phyloP scores from a whole-genome alignment of 2,888 invertebrate genomes.

The Cryptocheilus praepositus region DNA sequence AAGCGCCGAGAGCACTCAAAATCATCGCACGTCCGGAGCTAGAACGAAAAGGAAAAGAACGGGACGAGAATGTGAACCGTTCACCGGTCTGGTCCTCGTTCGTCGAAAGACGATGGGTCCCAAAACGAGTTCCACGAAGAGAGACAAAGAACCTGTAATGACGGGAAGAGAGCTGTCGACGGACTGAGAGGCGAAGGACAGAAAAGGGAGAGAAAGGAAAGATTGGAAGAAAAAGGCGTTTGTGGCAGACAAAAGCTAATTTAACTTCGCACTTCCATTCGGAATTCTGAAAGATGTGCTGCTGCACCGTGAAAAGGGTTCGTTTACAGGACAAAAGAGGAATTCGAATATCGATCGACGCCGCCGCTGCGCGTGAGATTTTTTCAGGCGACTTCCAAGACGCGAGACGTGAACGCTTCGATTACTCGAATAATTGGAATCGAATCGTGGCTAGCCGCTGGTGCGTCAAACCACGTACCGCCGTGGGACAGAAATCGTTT shows the following conservation, averaged over 20 bases:
- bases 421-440: no score
- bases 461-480: not conserved
- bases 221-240: constrained; percentile 4
- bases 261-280: constrained; percentile 48
- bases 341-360: no score
- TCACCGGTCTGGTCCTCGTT: constrained; percentile 20
- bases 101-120: constrained; percentile 32
- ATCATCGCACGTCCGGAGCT: not conserved
- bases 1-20: constrained; percentile 6
- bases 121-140: constrained; percentile 54
- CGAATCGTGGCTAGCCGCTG: not conserved
- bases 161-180: constrained; percentile 24
- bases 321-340: no score
- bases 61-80: constrained; percentile 32
- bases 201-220: not conserved
- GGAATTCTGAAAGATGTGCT: constrained; percentile 19
- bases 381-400: no score
- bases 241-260: constrained; percentile 43
- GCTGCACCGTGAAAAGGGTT: constrained; percentile 13
- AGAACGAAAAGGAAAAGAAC: constrained; percentile 5
- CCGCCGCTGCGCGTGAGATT: no score
- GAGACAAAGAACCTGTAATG: constrained; percentile 45
- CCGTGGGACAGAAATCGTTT: constrained; percentile 28
- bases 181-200: not conserved
- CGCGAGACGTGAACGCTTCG: no score